A percentile compares a stretch with the other conserved stretches of the same genome.
Conservation (phyloP, 1,140 invertebrate species). For the Tribolium madens region DNA sequence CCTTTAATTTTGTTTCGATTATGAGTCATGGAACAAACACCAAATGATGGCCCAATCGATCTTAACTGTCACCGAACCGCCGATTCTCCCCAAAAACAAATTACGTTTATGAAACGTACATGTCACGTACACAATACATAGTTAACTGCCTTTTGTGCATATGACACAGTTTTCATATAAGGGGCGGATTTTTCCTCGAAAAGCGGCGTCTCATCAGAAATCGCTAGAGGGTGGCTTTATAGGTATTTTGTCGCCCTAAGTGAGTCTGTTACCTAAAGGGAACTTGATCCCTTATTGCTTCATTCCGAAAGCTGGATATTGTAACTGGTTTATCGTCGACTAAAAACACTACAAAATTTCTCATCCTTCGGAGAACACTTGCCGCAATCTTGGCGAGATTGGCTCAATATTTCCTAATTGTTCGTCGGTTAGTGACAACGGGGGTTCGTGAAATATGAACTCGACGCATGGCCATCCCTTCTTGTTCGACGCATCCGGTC, state of each 20-base stretch:
- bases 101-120: slow-evolving; percentile 56
- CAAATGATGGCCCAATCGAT: slow-evolving; percentile 56
- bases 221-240: slow-evolving; percentile 56
- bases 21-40: slow-evolving; percentile 40
- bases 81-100: slow-evolving; percentile 53
- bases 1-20: background rate
- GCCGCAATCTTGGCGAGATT: slow-evolving; percentile 47
- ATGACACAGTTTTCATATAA: slow-evolving; percentile 51
- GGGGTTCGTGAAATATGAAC: slow-evolving; percentile 56
- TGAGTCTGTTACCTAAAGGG: slow-evolving; percentile 46
- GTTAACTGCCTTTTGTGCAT: slow-evolving; percentile 52
- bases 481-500: slow-evolving; percentile 56
- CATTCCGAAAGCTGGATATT: slow-evolving; percentile 47
- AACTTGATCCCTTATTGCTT: slow-evolving; percentile 47
- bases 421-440: slow-evolving; percentile 54
- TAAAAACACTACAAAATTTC: slow-evolving; percentile 21
- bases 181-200: background rate
- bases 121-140: slow-evolving; percentile 56
- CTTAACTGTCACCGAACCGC: slow-evolving; percentile 52
- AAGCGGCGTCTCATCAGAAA: slow-evolving; percentile 43
- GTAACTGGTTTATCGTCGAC: slow-evolving; percentile 44
- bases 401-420: slow-evolving; percentile 55
- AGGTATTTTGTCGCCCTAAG: slow-evolving; percentile 57
- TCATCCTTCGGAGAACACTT: background rate
- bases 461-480: slow-evolving; percentile 53